These are phyloP conservation scores for Antrozous pallidus DNA, from an alignment of 2,797 vertebrate genomes.

Conservation along the genomic window DNA sequence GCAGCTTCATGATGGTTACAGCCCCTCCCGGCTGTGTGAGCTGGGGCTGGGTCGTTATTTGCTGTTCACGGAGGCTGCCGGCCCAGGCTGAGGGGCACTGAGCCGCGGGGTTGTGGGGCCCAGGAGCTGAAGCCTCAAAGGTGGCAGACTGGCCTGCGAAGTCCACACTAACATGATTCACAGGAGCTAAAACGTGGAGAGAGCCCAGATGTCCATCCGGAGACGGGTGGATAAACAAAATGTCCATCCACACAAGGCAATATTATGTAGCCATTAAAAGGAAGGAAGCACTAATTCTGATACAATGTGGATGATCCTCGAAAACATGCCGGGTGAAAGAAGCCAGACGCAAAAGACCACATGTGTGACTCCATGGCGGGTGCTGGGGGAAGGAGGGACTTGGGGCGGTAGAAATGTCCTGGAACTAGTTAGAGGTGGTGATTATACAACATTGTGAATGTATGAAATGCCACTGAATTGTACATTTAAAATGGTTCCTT, in stretches of 20 bases:
- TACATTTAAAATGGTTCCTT: neutral
- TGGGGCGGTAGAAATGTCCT: neutral
- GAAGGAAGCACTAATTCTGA: neutral
- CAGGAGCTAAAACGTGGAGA: too few relatives aligned
- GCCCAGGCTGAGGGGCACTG: neutral
- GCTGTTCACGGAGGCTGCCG: accelerated
- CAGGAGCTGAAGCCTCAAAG: accelerated
- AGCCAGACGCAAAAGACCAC: neutral
- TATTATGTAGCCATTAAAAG: neutral
- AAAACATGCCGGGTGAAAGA: neutral
- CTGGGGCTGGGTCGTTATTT: accelerated
- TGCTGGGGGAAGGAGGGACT: neutral
- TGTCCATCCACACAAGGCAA: accelerated
- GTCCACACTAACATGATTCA: neutral
- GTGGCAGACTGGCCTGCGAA: neutral
- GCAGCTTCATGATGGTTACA: neutral
- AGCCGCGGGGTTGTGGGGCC: neutral
- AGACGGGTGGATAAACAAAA: neutral
- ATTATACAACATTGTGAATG: neutral
- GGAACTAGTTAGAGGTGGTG: neutral
- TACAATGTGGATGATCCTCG: accelerated
- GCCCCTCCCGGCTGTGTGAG: neutral
- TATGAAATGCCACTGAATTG: neutral
- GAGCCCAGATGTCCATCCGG: neutral
- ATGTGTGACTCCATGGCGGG: too few relatives aligned